These are phyloP conservation scores for Lophotis ruficrista DNA, from an alignment of 2,113 vertebrate genomes.

Conservation along the genomic window DNA sequence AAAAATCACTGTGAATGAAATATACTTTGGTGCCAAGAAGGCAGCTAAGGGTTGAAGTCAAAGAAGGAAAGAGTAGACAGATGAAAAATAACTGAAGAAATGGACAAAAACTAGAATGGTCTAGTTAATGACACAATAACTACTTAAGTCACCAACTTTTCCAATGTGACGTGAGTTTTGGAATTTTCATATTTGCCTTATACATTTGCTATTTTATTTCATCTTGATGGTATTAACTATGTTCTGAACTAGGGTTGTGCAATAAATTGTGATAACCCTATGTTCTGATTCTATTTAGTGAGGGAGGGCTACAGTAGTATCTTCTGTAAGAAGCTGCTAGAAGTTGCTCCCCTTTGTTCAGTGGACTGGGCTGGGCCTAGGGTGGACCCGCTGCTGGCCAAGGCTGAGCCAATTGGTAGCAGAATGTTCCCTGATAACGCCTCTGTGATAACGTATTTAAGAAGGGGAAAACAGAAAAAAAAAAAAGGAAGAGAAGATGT, in stretches of 20 bases:
- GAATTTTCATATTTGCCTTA: not conserved
- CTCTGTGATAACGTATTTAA: too few relatives aligned
- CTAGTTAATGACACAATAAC: not conserved
- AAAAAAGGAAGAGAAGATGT: too few relatives aligned
- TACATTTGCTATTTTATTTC: not conserved
- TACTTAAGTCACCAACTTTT: not conserved
- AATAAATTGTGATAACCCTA: not conserved
- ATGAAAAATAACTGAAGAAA: not conserved
- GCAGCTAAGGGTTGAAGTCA: not conserved
- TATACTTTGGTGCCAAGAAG: not conserved
- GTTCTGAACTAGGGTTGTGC: not conserved
- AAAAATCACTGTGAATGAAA: not conserved
- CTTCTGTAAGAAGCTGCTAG: too few relatives aligned
- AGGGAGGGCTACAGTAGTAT: too few relatives aligned
- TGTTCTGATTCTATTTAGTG: too few relatives aligned
- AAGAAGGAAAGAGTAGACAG: not conserved
- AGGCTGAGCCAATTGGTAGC: too few relatives aligned
- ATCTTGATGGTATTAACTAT: not conserved
- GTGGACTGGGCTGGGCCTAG: too few relatives aligned
- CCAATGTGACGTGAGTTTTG: rapidly evolving
- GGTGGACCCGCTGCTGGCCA: too few relatives aligned
- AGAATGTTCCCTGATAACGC: too few relatives aligned
- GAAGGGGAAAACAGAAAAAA: too few relatives aligned
- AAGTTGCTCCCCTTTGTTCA: too few relatives aligned
- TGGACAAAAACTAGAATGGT: not conserved